Conservation (phyloP, 1,140 invertebrate genomes). For the Scaptomyza graminum region DNA sequence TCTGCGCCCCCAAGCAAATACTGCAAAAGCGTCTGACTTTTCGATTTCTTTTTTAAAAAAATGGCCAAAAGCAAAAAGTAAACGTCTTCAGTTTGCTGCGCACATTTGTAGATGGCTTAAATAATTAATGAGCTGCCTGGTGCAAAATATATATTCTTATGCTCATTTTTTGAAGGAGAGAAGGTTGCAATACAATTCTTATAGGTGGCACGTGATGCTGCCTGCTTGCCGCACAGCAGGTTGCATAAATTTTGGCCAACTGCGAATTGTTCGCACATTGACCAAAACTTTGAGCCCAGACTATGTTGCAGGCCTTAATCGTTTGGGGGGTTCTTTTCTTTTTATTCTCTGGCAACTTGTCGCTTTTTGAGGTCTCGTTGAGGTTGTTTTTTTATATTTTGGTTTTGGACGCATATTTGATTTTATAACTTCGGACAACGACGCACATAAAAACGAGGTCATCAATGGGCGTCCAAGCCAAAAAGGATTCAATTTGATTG, state of each 20-base stretch:
- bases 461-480: constrained; percentile 50
- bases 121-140: constrained; percentile 76
- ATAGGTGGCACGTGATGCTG: constrained; percentile 54
- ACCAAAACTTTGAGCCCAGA: constrained; percentile 34
- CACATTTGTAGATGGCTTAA: constrained; percentile 79
- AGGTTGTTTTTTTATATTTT: not conserved
- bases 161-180: not conserved
- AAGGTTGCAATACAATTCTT: constrained; percentile 35
- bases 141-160: constrained; percentile 49
- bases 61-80: constrained; percentile 7
- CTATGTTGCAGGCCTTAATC: constrained; percentile 63
- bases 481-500: constrained; percentile 82
- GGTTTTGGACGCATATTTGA: constrained; percentile 66
- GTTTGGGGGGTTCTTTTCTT: not conserved
- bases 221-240: constrained; percentile 49
- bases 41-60: constrained; percentile 41
- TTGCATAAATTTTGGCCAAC: constrained; percentile 66
- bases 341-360: constrained; percentile 50
- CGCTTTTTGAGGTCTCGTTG: constrained; percentile 39
- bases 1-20: not conserved
- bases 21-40: not conserved
- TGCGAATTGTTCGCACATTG: constrained; percentile 80
- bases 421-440: constrained; percentile 76
- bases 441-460: constrained; percentile 78
- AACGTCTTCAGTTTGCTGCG: constrained; percentile 33